A percentile compares a stretch with the other conserved stretches of the same genome.
These are phyloP conservation scores for Catamblyrhynchus diadema DNA, from an alignment of 2,797 vertebrate genomes.

Conservation along the genomic window DNA sequence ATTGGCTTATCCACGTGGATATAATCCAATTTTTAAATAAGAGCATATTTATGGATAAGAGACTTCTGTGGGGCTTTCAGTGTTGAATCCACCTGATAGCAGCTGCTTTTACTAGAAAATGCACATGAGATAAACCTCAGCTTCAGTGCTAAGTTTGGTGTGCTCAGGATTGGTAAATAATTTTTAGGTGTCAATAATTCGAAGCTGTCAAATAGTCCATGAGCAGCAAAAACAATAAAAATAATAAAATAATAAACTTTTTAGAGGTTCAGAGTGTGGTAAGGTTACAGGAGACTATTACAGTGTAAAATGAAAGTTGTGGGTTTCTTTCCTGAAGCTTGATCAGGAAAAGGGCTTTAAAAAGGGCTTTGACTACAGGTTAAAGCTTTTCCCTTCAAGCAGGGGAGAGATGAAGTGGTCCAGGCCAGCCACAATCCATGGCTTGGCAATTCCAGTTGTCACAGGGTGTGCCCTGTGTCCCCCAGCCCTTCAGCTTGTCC, in stretches of 20 bases:
- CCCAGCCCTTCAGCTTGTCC: neutral
- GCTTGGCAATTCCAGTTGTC: neutral
- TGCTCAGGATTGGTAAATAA: neutral
- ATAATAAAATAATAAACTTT: neutral
- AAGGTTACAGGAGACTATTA: neutral
- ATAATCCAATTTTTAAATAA: constrained; percentile 2
- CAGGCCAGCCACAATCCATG: neutral
- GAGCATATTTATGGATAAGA: neutral
- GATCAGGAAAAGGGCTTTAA: neutral
- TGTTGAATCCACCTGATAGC: neutral
- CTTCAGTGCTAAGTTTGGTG: neutral
- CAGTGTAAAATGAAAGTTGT: neutral
- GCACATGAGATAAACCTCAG: neutral
- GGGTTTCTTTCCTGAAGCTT: neutral
- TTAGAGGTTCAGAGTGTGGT: neutral
- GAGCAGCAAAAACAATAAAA: neutral
- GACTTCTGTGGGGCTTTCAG: neutral
- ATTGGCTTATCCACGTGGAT: neutral
- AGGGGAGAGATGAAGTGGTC: neutral
- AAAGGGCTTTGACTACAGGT: neutral
- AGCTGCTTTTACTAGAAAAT: neutral
- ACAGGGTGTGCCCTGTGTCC: neutral
- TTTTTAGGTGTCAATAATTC: too few species aligned
- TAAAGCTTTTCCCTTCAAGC: neutral
- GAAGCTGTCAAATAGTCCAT: neutral